These are phyloP conservation scores for Dicaeum eximium DNA, from an alignment of 2,113 vertebrate genomes.

Conservation along the genomic window DNA sequence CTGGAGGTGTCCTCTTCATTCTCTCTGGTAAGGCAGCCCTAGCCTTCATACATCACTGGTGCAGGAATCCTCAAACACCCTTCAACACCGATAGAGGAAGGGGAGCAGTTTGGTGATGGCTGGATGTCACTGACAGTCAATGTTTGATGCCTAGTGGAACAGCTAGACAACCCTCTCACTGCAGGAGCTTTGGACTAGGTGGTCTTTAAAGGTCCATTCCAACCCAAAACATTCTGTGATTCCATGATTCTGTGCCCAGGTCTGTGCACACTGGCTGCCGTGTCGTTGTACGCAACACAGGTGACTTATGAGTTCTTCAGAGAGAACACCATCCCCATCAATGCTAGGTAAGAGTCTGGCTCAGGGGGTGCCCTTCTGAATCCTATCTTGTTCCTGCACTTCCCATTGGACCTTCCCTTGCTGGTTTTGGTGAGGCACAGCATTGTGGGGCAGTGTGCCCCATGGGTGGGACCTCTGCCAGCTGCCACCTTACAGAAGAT, in stretches of 20 bases:
- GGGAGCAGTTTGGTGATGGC: not conserved
- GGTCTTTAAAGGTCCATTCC: not conserved
- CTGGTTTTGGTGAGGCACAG: accelerated
- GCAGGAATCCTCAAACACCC: not conserved
- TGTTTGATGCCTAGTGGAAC: not conserved
- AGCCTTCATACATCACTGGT: not conserved
- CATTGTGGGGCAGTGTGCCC: accelerated
- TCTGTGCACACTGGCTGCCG: constrained; percentile 87
- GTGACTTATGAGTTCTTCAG: constrained; percentile 95
- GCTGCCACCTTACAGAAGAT: not conserved
- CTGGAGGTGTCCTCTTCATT: constrained; percentile 87
- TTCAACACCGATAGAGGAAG: not conserved
- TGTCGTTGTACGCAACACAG: constrained; percentile 92
- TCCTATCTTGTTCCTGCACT: not conserved
- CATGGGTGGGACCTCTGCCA: accelerated
- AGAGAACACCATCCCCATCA: constrained; percentile 84
- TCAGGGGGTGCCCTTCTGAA: not conserved
- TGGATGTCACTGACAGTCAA: not conserved
- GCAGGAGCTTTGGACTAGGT: not conserved
- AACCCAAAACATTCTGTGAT: not conserved
- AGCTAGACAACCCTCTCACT: not conserved
- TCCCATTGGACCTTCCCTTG: not conserved
- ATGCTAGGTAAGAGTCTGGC: constrained; percentile 80
- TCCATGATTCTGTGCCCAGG: constrained; percentile 66
- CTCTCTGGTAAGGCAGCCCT: constrained; percentile 81